phyloP scores from a whole-genome alignment of 1,140 invertebrate genomes.

The Meloidogyne floridensis region DNA sequence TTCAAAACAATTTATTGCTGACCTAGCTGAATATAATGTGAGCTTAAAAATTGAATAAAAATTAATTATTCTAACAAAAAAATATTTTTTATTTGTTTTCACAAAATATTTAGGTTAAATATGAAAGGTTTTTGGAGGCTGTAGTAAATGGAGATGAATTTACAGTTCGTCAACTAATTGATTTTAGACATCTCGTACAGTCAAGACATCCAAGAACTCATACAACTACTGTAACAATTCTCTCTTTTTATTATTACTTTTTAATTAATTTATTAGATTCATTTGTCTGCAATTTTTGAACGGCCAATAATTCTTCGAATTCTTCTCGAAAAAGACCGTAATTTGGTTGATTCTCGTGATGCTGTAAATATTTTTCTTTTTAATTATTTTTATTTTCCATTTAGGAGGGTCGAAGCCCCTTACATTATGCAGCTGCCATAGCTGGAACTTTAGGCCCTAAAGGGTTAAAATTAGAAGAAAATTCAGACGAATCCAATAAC shows the following conservation, averaged over 20 bases:
- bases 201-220: slow-evolving; percentile 47
- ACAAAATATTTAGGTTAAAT: slow-evolving; percentile 23
- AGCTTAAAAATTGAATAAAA: background rate
- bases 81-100: background rate
- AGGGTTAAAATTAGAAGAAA: background rate
- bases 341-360: slow-evolving; percentile 48
- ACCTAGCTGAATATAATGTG: slow-evolving; percentile 23
- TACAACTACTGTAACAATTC: slow-evolving; percentile 50
- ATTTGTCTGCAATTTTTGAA: slow-evolving; percentile 52
- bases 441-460: slow-evolving; percentile 35
- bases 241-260: slow-evolving; percentile 41
- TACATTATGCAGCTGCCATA: slow-evolving; percentile 83
- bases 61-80: slow-evolving; percentile 3
- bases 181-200: slow-evolving; percentile 18
- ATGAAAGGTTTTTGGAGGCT: slow-evolving; percentile 18
- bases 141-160: slow-evolving; percentile 26
- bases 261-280: slow-evolving; percentile 44
- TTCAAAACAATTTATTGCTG: slow-evolving; percentile 20
- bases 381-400: slow-evolving; percentile 17
- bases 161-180: slow-evolving; percentile 12
- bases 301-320: slow-evolving; percentile 40
- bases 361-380: slow-evolving; percentile 35
- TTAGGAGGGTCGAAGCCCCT: slow-evolving; percentile 80
- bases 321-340: slow-evolving; percentile 35
- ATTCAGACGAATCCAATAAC: background rate